Evolutionary conservation across 2,113 vertebrate genomes (phyloP).

Genomic region (Oxyruncus cristatus): DNA sequence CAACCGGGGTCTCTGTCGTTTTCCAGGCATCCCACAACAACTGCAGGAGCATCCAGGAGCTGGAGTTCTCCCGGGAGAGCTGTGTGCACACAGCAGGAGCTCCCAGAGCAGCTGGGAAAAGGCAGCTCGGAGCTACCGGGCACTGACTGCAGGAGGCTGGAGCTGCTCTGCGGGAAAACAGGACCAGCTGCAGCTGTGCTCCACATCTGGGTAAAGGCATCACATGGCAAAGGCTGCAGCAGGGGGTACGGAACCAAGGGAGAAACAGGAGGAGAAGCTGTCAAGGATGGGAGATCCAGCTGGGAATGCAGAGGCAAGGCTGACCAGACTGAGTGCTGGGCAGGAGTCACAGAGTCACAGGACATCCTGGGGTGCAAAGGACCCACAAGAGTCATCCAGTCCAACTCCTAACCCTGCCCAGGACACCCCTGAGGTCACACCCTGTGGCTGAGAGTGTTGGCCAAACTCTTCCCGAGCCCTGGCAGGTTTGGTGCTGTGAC

Average conservation of each 20-base stretch:
- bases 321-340: rapidly evolving
- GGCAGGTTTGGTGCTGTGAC: neutral
- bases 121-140: neutral
- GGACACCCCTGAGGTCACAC: neutral
- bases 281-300: neutral
- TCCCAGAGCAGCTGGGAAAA: neutral
- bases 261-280: neutral
- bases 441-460: neutral
- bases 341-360: neutral
- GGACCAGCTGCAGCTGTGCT: neutral
- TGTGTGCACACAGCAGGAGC: neutral
- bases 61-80: neutral
- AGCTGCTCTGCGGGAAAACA: neutral
- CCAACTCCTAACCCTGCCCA: neutral
- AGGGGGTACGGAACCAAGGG: neutral
- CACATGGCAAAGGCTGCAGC: neutral
- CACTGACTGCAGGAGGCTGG: neutral
- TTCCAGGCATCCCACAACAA: neutral
- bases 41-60: neutral
- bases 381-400: neutral
- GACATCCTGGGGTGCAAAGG: neutral
- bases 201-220: neutral
- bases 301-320: neutral
- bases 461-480: neutral
- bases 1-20: rapidly evolving